These are phyloP conservation scores for Molothrus ater DNA, from an alignment of 2,797 vertebrate species.

Conservation along the genomic window DNA sequence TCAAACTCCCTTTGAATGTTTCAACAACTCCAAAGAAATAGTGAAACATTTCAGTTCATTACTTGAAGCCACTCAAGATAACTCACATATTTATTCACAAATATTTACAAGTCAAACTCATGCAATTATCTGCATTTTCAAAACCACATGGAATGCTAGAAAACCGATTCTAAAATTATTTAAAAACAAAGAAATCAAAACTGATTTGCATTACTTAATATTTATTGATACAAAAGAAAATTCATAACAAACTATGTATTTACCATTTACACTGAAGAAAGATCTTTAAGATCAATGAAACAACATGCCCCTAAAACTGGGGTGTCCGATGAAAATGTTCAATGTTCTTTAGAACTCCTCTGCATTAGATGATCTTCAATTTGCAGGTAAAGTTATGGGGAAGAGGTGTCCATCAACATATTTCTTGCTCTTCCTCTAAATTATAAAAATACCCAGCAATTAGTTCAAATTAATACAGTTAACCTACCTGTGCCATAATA, in stretches of 20 bases:
- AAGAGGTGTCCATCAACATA: not conserved
- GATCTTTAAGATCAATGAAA: not conserved
- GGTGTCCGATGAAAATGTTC: not conserved
- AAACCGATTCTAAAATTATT: not conserved
- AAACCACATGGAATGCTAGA: not conserved
- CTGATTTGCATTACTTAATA: not conserved
- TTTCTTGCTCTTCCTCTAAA: not conserved
- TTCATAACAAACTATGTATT: not conserved
- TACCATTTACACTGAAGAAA: conserved; percentile 8
- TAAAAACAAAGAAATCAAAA: not conserved
- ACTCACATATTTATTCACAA: not conserved
- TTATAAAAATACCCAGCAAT: not conserved
- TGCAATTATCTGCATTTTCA: not conserved
- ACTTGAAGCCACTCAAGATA: not conserved
- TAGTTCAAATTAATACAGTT: not conserved
- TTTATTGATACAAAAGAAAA: conserved; percentile 29
- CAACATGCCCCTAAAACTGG: not conserved
- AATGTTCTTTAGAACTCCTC: not conserved
- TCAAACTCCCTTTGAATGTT: not conserved
- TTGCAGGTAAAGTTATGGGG: not conserved
- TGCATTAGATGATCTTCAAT: not conserved
- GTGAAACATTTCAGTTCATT: not conserved
- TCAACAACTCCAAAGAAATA: not conserved
- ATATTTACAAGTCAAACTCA: not conserved
- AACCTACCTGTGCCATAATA: not conserved